Evolutionary conservation across 2,797 vertebrate genomes (phyloP).

Genomic region (Borostomias antarcticus): DNA sequence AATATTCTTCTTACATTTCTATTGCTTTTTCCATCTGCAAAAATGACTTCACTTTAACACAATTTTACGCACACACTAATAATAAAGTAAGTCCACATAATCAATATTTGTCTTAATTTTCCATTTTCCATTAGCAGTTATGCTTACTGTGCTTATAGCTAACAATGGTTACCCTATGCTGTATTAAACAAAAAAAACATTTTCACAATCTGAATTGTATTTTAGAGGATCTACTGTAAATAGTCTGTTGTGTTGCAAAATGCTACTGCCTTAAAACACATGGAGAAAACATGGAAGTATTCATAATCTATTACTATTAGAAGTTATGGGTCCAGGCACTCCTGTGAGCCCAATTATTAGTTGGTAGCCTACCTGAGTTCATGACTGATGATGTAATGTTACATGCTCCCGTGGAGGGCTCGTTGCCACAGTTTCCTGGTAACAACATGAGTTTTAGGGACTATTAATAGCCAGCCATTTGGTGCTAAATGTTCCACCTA

Average conservation of each 20-base stretch:
- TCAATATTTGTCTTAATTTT: not conserved
- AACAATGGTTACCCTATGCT: not conserved
- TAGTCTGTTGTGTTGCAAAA: too few species aligned
- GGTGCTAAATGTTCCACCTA: conserved; percentile 54
- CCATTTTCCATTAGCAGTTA: not conserved
- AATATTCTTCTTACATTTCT: not conserved
- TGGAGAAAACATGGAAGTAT: too few species aligned
- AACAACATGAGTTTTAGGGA: conserved; percentile 19
- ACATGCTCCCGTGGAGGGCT: conserved; percentile 20
- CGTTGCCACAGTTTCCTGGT: conserved; percentile 6
- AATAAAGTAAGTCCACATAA: conserved; percentile 18
- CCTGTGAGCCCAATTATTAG: too few species aligned
- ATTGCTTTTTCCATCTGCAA: conserved; percentile 6
- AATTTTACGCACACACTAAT: conserved; percentile 25
- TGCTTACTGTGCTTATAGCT: conserved; percentile 1
- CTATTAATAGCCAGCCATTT: conserved; percentile 30
- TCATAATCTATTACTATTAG: too few species aligned
- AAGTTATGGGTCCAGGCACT: too few species aligned
- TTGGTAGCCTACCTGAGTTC: too few species aligned
- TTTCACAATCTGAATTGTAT: not conserved
- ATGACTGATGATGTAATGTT: conserved; percentile 3
- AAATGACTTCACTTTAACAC: conserved; percentile 30
- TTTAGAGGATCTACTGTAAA: not conserved
- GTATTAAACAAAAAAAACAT: not conserved
- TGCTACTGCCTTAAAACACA: not conserved